These are phyloP conservation scores for Psococerastis gibbosa DNA, from an alignment of 2,888 invertebrate species.

Conservation along the genomic window DNA sequence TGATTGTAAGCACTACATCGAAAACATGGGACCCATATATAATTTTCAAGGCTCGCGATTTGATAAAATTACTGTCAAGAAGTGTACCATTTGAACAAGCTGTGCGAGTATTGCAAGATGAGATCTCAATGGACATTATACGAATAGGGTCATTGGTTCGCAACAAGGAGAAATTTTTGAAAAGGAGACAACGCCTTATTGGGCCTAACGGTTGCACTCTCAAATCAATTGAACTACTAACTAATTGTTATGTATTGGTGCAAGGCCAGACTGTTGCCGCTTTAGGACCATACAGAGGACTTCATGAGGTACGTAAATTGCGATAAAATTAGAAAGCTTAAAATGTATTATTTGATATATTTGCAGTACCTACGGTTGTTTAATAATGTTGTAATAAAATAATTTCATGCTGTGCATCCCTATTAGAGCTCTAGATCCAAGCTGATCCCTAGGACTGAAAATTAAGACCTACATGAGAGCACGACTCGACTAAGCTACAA, in stretches of 20 bases:
- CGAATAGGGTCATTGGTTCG: constrained; percentile 82
- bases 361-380: too few species aligned
- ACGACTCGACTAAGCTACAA: too few species aligned
- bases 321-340: too few species aligned
- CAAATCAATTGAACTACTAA: constrained; percentile 89
- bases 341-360: too few species aligned
- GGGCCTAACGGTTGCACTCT: constrained; percentile 97
- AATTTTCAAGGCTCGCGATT: constrained; percentile 87
- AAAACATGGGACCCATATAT: constrained; percentile 99
- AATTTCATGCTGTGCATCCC: too few species aligned
- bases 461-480: too few species aligned
- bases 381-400: too few species aligned
- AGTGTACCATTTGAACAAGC: constrained; percentile 97
- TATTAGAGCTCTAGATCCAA: too few species aligned
- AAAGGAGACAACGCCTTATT: constrained; percentile 81
- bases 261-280: constrained; percentile 96
- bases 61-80: constrained; percentile 84
- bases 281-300: constrained; percentile 86
- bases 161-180: constrained; percentile 87
- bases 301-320: constrained; percentile 43
- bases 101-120: constrained; percentile 66
- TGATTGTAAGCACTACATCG: constrained; percentile 83
- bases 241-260: constrained; percentile 89
- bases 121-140: constrained; percentile 84
- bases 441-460: too few species aligned